phyloP scores from a whole-genome alignment of 2,888 invertebrate genomes.

The Pharmacophagus antenor region DNA sequence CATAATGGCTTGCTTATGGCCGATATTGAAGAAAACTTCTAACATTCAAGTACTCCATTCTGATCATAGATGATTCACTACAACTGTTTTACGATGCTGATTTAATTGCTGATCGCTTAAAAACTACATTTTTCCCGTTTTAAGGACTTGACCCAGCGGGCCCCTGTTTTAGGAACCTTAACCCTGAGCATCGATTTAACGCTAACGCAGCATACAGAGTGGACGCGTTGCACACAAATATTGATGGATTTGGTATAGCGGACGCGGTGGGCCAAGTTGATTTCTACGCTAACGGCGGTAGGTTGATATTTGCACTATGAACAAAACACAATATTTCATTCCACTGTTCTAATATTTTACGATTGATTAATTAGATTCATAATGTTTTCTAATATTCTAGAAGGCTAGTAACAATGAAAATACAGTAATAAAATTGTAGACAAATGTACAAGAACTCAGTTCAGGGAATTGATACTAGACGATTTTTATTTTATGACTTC shows the following conservation, averaged over 20 bases:
- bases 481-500: no score
- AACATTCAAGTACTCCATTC: no score
- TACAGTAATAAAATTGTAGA: no score
- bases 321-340: background rate
- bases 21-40: no score
- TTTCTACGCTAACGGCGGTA: constrained; percentile 71
- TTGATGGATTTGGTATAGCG: constrained; percentile 70
- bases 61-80: no score
- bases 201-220: constrained; percentile 53
- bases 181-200: constrained; percentile 53
- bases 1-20: no score
- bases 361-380: no score
- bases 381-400: no score
- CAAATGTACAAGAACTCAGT: no score
- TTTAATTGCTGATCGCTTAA: background rate
- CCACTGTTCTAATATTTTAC: background rate
- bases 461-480: no score
- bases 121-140: background rate
- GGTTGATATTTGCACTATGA: constrained; percentile 11
- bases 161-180: constrained; percentile 66
- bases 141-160: constrained; percentile 69
- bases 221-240: constrained; percentile 67
- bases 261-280: constrained; percentile 64
- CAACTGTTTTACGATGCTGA: no score
- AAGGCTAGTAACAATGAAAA: no score